Base-by-base conservation (phyloP, 2,797 vertebrate genomes). In the Sphenodon punctatus region DNA sequence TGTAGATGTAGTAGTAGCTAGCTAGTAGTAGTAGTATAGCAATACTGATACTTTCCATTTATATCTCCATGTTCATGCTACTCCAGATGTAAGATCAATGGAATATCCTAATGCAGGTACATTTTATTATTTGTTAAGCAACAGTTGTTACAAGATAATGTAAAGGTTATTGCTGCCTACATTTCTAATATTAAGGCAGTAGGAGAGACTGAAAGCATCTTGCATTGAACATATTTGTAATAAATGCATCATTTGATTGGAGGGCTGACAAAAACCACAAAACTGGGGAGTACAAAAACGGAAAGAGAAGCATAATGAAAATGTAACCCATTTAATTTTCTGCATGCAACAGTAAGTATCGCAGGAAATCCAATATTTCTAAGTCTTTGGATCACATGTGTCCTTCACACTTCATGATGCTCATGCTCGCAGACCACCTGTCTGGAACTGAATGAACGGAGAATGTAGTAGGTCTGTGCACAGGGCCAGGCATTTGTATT, bases 251-350 rank as follows among this genome's bases (percentile, higher is more conserved):
- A 53, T 92, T 82, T 75, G 42, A 65, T 84, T 27, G 4, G 67
- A 75, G 69, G 65, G 27, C 9, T 86, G 59, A 80, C 36, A 55
- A 75, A 78, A 84, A 25, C 38, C 46, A 36, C 86, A 87, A 87
- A 88, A 78, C 27, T 78, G 38, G 36, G 72, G 19, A 38, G 69
- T n/a, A n/a, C n/a, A n/a, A n/a, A n/a, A n/a, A n/a, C n/a, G n/a
- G n/a, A n/a, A n/a, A n/a, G n/a, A n/a, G n/a, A n/a, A n/a, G n/a
- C n/a, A n/a, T n/a, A n/a, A n/a, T n/a, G n/a, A n/a, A n/a, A n/a
- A n/a, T n/a, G n/a, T n/a, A n/a, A n/a, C n/a, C n/a, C n/a, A n/a
- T n/a, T n/a, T n/a, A n/a, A n/a, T n/a, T n/a, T n/a, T n/a, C n/a
- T n/a, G n/a, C n/a, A n/a, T n/a, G n/a, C n/a, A n/a, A n/a, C n/a